Percentiles rank a stretch among this genome's conserved stretches.
Conservation (phyloP, 2,888 invertebrate genomes). For the Vandiemenella viatica region DNA sequence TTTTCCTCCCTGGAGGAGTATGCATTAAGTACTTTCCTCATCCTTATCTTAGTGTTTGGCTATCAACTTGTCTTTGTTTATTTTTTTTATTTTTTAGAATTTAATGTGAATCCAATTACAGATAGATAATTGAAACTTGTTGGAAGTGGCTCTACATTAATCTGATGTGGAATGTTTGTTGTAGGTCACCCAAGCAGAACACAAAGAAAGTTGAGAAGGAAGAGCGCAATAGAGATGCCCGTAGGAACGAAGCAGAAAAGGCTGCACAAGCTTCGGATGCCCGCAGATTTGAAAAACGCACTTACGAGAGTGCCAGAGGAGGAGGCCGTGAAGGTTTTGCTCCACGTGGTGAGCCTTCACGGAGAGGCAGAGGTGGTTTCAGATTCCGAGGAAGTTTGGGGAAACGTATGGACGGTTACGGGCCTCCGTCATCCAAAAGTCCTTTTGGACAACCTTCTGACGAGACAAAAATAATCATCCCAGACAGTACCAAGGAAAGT, state of each 20-base stretch:
- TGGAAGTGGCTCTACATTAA: too few species aligned
- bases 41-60: neutral
- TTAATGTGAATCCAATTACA: too few species aligned
- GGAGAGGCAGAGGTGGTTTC: constrained; percentile 58
- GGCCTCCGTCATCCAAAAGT: constrained; percentile 65
- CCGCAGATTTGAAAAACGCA: constrained; percentile 9
- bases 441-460: constrained; percentile 40
- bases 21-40: neutral
- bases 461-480: constrained; percentile 22
- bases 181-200: constrained; percentile 14
- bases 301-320: constrained; percentile 31
- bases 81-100: too few species aligned
- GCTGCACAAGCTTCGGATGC: constrained; percentile 5
- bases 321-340: constrained; percentile 57
- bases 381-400: constrained; percentile 35
- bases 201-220: constrained; percentile 31
- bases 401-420: constrained; percentile 55
- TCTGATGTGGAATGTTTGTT: too few species aligned
- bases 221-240: constrained; percentile 39
- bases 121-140: too few species aligned
- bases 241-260: constrained; percentile 14
- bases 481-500: constrained; percentile 20
- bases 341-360: constrained; percentile 76
- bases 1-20: neutral
- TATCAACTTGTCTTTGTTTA: too few species aligned